A percentile compares a stretch with the other conserved stretches of the same genome.
Evolutionary conservation across 2,888 invertebrate genomes (phyloP).

Genomic region (Phyllotreta striolata): DNA sequence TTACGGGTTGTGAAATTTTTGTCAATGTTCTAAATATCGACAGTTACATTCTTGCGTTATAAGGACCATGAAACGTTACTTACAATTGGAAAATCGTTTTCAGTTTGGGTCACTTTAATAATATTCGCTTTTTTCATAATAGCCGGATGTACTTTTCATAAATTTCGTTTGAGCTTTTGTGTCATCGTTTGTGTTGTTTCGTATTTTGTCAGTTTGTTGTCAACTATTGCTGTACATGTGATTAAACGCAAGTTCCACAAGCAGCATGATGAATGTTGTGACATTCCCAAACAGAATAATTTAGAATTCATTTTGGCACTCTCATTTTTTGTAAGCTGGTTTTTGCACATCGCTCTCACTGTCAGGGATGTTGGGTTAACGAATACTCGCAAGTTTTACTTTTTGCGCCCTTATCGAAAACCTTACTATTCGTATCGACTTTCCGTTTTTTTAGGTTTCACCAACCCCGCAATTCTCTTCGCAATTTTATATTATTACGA

Average conservation of each 20-base stretch:
- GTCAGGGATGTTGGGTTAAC: background rate
- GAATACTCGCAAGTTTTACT: too few relatives aligned
- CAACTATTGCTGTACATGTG: background rate
- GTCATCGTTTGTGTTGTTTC: background rate
- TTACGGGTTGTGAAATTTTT: conserved; percentile 25
- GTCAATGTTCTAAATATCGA: conserved; percentile 13
- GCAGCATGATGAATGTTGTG: conserved; percentile 3
- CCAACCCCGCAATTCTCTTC: conserved; percentile 13
- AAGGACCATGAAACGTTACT: conserved; percentile 8
- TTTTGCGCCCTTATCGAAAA: too few relatives aligned
- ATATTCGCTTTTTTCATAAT: conserved; percentile 7
- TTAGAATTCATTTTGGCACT: conserved; percentile 12
- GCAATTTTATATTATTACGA: conserved; percentile 27
- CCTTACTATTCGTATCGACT: background rate
- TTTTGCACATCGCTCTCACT: background rate
- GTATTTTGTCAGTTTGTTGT: background rate
- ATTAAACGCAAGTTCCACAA: background rate
- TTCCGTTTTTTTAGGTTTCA: conserved; percentile 7
- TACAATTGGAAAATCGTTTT: conserved; percentile 14
- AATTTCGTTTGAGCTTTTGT: background rate
- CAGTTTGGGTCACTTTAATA: conserved; percentile 16
- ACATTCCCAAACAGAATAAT: conserved; percentile 3
- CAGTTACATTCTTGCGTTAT: conserved; percentile 20
- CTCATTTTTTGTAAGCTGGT: conserved; percentile 9
- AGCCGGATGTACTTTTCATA: background rate